Base-by-base conservation (phyloP, 2,113 vertebrate genomes). In the Neogale vison region DNA sequence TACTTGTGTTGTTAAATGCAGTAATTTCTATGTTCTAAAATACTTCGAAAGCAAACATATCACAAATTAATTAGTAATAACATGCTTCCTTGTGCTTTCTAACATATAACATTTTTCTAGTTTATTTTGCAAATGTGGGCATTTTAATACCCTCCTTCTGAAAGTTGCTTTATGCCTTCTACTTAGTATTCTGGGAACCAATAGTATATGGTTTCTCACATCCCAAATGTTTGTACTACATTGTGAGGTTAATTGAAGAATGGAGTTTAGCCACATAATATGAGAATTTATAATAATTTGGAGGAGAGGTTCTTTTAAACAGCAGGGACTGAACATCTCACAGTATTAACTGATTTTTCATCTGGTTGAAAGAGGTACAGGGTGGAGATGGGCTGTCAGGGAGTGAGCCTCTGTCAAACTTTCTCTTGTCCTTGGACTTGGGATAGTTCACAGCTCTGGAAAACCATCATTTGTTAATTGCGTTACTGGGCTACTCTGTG, bases 51-150 rank as follows among this genome's bases (percentile, higher is more conserved):
- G 42, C 42, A 84, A 95, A 85, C 17, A 72, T 85, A 76, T 83
- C 65, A 67, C 17, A 71, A 77, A 67, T 85, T 76, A 93, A 85
- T 82, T 87, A 77, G 14, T 69, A 87, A 67, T 86, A 81, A 65
- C 26, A 87, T 21, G 47, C 34, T 52, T 81, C 67, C 61, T 93
- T 92, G 83, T 95, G 76, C 29, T 88, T 83, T 84, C 79, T 45
- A 92, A 74, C 47, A 23, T 31, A 57, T 63, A 69, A 55, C 2
- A 7, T 52, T 81, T 71, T 90, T 29, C 91, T 65, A 36, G 15
- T 81, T 96, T 92, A 95, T 80, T 97, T 96, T 93, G 67, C 80
- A 45, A 52, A 59, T 71, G 90, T 86, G 36, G n/a, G n/a, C 34
- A 71, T 92, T 84, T 90, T 77, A 90, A 92, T 52, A 23, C 4